Evolutionary conservation across 1,140 invertebrate species (phyloP), one percentile per base, ranked within the genome.

Genomic region (Zaprionus inermis): DNA sequence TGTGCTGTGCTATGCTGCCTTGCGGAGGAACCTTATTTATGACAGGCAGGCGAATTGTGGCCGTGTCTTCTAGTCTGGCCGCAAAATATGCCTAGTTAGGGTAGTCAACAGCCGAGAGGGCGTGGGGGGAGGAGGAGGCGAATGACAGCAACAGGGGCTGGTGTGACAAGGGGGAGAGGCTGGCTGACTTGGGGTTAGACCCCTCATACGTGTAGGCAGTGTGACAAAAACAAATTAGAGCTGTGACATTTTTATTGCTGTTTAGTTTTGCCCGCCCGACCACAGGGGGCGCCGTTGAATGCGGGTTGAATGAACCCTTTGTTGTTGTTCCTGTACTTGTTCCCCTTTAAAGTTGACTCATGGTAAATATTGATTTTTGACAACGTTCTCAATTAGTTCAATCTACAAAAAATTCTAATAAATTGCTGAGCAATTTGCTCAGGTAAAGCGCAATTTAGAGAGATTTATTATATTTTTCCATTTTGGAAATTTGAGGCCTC

Each of bases 201-300:
- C 18, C 12, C 55, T 38, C 14, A 36, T 57, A 18, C 14, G 32
- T 32, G 57, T 16, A 24, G 44, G n/a, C 20, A 30, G 68, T 57
- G 64, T 79, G 78, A 76, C 75, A 76, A 71, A 83, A 77, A 86
- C 84, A 83, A 88, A 86, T 86, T 86, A 83, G 76, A 72, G 77
- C 69, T 78, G 72, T 86, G 83, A 86, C 84, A 86, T 88, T 86
- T 86, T 88, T 82, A 86, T 88, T 83, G 83, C 83, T 73, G 57
- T 76, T 88, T 79, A 67, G 72, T 71, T 79, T 59, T 63, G 46
- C 41, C n/a, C 38, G 32, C 10, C 11, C 22, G 12, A 10, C 51
- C 28, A 34, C 28, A 22, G 44, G 18, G 44, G 18, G 44, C 36
- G 36, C 20, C 28, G 38, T 64, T 54, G 36, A 18, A 24, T 18